These are phyloP conservation scores for Drosophila borealis DNA, from an alignment of 2,888 invertebrate species.

Conservation along the genomic window DNA sequence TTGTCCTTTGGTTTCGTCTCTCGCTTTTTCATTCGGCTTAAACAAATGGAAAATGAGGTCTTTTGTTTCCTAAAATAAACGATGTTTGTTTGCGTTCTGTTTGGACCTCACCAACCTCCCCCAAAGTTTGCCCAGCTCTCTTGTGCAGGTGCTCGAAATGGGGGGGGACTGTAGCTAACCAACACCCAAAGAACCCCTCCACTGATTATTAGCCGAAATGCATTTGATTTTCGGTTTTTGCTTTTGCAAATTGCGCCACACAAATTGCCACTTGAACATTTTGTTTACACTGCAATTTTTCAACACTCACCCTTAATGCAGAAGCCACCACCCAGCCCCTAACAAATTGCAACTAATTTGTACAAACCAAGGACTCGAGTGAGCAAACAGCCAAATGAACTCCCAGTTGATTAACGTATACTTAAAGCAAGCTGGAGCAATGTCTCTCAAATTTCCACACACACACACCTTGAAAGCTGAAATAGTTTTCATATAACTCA, in stretches of 20 bases:
- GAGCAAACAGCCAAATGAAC: constrained; percentile 11
- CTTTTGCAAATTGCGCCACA: constrained; percentile 37
- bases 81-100: constrained; percentile 70
- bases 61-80: constrained; percentile 80
- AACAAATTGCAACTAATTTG: constrained; percentile 78
- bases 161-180: not conserved
- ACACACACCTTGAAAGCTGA: not conserved
- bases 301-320: constrained; percentile 29
- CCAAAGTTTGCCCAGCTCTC: constrained; percentile 18
- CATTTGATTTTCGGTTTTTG: constrained; percentile 57
- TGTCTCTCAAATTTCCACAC: not conserved
- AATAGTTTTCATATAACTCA: not conserved
- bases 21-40: constrained; percentile 40
- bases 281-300: constrained; percentile 75
- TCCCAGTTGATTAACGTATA: constrained; percentile 4
- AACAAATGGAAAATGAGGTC: constrained; percentile 79
- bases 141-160: constrained; percentile 54
- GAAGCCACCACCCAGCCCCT: constrained; percentile 4
- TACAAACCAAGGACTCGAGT: constrained; percentile 25
- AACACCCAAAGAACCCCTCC: not conserved
- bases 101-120: constrained; percentile 19
- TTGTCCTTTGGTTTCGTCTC: constrained; percentile 37
- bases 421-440: not conserved
- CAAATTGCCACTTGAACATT: constrained; percentile 61
- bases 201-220: constrained; percentile 51